Conservation (phyloP, 2,113 vertebrate species). For the Chauna torquata region DNA sequence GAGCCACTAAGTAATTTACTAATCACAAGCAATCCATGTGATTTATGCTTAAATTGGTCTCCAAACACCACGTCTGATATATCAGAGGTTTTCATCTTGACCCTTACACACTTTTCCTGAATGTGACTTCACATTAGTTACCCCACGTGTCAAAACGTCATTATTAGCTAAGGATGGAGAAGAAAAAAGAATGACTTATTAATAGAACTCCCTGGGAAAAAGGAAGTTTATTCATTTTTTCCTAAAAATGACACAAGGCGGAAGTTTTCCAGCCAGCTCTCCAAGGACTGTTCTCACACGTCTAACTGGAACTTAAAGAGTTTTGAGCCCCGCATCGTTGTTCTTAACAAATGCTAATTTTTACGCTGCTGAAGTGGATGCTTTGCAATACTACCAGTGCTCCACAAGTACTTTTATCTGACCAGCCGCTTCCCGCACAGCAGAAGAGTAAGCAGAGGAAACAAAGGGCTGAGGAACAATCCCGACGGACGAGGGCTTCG, state of each 20-base stretch:
- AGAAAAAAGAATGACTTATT: constrained; percentile 9
- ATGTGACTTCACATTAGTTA: not conserved
- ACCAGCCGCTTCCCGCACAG: fast-evolving
- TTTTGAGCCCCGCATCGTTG: not conserved
- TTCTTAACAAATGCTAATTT: not conserved
- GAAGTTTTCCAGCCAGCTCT: not conserved
- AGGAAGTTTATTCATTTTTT: constrained; percentile 21
- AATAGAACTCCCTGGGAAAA: constrained; percentile 50
- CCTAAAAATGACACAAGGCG: not conserved
- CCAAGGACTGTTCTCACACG: not conserved
- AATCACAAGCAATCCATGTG: not conserved
- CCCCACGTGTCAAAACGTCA: not conserved
- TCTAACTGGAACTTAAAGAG: not conserved
- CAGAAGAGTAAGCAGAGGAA: not conserved
- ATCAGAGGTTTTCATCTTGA: not conserved
- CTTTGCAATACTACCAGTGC: not conserved
- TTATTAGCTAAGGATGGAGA: not conserved
- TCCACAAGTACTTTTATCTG: not conserved
- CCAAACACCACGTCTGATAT: not conserved
- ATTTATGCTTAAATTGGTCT: constrained; percentile 24
- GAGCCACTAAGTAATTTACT: constrained; percentile 3
- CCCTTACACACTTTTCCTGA: not conserved
- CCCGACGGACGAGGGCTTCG: not conserved
- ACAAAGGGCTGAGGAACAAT: not conserved
- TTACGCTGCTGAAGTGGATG: not conserved